Conservation (phyloP, 1,140 invertebrate genomes). For the Phortica variegata region DNA sequence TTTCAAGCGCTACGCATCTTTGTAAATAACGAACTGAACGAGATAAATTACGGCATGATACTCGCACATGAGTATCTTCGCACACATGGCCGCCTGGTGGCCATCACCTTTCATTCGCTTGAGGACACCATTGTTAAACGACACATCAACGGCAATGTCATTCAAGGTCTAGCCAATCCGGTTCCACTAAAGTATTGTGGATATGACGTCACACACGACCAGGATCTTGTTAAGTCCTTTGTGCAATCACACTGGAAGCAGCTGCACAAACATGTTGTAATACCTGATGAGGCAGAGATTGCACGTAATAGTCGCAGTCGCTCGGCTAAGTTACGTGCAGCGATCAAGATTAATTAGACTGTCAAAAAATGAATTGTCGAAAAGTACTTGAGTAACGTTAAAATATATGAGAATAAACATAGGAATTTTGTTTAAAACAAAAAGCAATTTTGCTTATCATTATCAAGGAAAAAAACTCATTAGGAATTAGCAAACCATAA, state of each 20-base stretch:
- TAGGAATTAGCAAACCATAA: no score
- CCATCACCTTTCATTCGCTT: slow-evolving; percentile 88
- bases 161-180: slow-evolving; percentile 67
- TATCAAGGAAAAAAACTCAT: no score
- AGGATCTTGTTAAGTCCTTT: slow-evolving; percentile 64
- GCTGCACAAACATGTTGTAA: slow-evolving; percentile 78
- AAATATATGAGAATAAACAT: no score
- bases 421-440: no score
- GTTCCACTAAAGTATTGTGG: slow-evolving; percentile 69
- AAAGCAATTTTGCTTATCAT: no score
- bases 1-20: slow-evolving; percentile 95
- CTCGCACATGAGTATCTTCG: slow-evolving; percentile 78
- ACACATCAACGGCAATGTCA: slow-evolving; percentile 77
- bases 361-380: no score
- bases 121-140: slow-evolving; percentile 95
- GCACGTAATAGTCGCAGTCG: slow-evolving; percentile 77
- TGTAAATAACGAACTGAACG: slow-evolving; percentile 96
- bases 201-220: slow-evolving; percentile 60
- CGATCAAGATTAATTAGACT: slow-evolving; percentile 65
- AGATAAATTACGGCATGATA: slow-evolving; percentile 86
- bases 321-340: slow-evolving; percentile 85
- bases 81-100: slow-evolving; percentile 73
- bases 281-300: slow-evolving; percentile 73
- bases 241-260: slow-evolving; percentile 72
- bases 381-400: not conserved